Percentiles rank a stretch among this genome's conserved stretches.
Evolutionary conservation across 2,888 invertebrate species (phyloP).

Genomic region (Pegoplata infirma): DNA sequence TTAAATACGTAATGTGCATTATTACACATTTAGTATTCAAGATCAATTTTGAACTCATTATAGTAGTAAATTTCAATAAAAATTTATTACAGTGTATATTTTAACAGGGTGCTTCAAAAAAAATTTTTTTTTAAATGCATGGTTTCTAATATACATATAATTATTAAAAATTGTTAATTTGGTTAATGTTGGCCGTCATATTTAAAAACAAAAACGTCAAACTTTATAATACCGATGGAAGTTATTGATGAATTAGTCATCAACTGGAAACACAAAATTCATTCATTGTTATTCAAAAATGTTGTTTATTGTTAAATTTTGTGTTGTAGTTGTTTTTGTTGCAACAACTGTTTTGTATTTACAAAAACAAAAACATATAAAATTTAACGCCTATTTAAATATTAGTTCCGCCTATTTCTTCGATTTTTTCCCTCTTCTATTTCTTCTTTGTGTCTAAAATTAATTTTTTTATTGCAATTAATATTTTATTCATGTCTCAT

Average conservation of each 20-base stretch:
- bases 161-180: too few species aligned
- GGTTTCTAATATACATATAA: too few species aligned
- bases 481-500: constrained; percentile 49
- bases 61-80: not conserved
- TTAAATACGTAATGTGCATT: too few species aligned
- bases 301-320: not conserved
- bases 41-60: not conserved
- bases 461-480: constrained; percentile 31
- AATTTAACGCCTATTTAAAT: constrained; percentile 25
- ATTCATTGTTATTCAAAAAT: not conserved
- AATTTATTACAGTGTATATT: too few species aligned
- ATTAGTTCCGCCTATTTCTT: not conserved
- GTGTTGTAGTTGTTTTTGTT: not conserved
- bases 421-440: not conserved
- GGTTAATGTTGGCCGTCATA: too few species aligned
- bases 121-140: too few species aligned
- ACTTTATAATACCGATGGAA: too few species aligned
- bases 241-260: not conserved
- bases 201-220: too few species aligned
- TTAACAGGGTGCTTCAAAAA: too few species aligned
- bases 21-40: too few species aligned
- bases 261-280: not conserved
- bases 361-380: not conserved
- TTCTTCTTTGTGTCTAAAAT: not conserved
- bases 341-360: constrained; percentile 5